Conservation (phyloP, 2,888 invertebrate genomes). For the Spodoptera littoralis region DNA sequence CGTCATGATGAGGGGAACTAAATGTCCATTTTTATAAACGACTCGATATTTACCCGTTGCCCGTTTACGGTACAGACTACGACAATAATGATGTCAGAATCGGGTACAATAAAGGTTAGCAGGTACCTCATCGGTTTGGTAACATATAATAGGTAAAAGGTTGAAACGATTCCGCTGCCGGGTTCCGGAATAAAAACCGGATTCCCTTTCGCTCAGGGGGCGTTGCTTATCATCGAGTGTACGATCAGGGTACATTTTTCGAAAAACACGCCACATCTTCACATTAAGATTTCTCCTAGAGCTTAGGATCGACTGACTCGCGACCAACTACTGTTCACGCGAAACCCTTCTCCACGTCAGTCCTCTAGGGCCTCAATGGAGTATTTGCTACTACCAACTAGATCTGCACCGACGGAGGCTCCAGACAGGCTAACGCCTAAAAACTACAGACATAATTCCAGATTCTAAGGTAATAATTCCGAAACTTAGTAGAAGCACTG, state of each 20-base stretch:
- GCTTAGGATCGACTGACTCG: constrained; percentile 89
- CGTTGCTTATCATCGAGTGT: constrained; percentile 62
- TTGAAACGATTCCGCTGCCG: constrained; percentile 65
- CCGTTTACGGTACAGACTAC: constrained; percentile 8
- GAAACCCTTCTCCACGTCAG: constrained; percentile 89
- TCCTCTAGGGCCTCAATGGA: constrained; percentile 90
- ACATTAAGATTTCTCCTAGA: constrained; percentile 85
- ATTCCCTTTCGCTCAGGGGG: constrained; percentile 86
- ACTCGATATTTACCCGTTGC: constrained; percentile 25
- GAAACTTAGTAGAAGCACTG: no score
- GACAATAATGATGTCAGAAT: constrained; percentile 30
- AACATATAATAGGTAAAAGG: not conserved
- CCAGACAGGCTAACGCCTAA: constrained; percentile 83
- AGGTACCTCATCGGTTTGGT: not conserved
- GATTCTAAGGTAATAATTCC: no score
- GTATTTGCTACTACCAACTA: constrained; percentile 93
- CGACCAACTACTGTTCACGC: constrained; percentile 87
- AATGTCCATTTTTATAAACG: constrained; percentile 40
- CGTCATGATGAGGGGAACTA: constrained; percentile 35
- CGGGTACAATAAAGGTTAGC: constrained; percentile 16
- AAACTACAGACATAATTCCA: no score
- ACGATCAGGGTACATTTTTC: not conserved
- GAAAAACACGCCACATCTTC: constrained; percentile 64
- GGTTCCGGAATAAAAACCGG: constrained; percentile 86
- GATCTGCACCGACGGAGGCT: constrained; percentile 89